Base-by-base conservation (phyloP, 2,797 vertebrate species). In the Etheostoma nigrum region DNA sequence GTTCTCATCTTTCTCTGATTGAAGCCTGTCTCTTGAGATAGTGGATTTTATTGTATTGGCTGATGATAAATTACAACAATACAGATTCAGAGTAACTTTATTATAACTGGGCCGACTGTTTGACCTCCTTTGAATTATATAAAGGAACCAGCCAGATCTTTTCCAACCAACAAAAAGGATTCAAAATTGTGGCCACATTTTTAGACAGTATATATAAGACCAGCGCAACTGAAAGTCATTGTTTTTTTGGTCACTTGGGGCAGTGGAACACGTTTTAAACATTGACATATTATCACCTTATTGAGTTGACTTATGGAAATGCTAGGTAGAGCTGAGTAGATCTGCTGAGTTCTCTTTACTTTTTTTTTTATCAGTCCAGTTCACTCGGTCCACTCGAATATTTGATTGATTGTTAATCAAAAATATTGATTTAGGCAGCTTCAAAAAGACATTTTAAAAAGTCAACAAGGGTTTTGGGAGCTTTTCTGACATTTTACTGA, bases 81-180 rank as follows among this genome's bases (percentile, higher is more conserved):
- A 60, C 48, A 73, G 47, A 78, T 71, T 61, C 18, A 66, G 45
- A 48, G 21, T 66, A 70, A 85, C 69, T 72, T 6, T 12, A 51
- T 73, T 57, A 66, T 52, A 25, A 81, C 27, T n/a, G 73, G 61
- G 25, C 45, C 1, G n/a, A 44, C 68, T 70, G 36, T 77, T 53
- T 55, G 27, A 64, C 15, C 23, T 70, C 49, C 40, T 74, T n/a
- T 71, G 30, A 45, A 44, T 70, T 81, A 51, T 76, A 61, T 67
- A 10, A 67, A 48, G 16, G 60, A 77, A 63, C 6, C 21, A 72
- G 73, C 67, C 63, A 67, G 67, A 33, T 78, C 27, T 64, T 59
- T 23, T 67, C 12, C 45, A 67, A 73, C 25, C 1, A 57, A 27
- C 64, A 36, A 52, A 67, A 54, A 66, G 1, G 8, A 55, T 72